phyloP scores from a whole-genome alignment of 2,113 vertebrate genomes.

The Xenotilapia leptura region DNA sequence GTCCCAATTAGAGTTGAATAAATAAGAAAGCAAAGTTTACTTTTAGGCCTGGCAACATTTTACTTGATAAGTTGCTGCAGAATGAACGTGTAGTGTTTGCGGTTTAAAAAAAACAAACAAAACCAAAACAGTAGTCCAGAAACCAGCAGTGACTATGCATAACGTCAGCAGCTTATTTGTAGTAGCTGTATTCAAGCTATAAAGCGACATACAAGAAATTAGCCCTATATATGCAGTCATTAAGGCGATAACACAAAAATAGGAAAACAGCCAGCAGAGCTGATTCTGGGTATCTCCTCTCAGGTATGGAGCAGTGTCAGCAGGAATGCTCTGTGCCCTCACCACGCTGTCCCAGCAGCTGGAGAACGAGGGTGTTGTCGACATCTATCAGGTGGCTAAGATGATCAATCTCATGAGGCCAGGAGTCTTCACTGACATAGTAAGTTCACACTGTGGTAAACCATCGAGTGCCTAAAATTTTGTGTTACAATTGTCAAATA shows the following conservation, averaged over 20 bases:
- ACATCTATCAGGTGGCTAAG: slow-evolving; percentile 99
- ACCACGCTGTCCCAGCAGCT: slow-evolving; percentile 94
- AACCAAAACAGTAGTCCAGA: background rate
- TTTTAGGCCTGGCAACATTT: background rate
- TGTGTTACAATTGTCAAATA: background rate
- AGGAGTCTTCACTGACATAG: slow-evolving; percentile 98
- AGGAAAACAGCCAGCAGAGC: background rate
- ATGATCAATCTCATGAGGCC: slow-evolving; percentile 99
- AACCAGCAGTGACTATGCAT: background rate
- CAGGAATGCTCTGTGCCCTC: slow-evolving; percentile 92
- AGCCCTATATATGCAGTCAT: background rate
- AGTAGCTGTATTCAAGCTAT: background rate
- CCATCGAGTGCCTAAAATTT: background rate
- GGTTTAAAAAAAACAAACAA: background rate
- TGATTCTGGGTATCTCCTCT: background rate
- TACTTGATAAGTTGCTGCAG: background rate
- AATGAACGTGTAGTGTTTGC: background rate
- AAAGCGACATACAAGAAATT: background rate
- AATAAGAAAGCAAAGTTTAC: background rate
- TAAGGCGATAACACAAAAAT: background rate
- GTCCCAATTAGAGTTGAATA: background rate
- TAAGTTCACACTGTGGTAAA: slow-evolving; percentile 66
- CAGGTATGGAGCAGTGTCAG: slow-evolving; percentile 94
- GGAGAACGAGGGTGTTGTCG: slow-evolving; percentile 92
- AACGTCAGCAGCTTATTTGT: background rate